These are phyloP conservation scores for Oxyura jamaicensis DNA, from an alignment of 2,113 vertebrate genomes.

Conservation along the genomic window DNA sequence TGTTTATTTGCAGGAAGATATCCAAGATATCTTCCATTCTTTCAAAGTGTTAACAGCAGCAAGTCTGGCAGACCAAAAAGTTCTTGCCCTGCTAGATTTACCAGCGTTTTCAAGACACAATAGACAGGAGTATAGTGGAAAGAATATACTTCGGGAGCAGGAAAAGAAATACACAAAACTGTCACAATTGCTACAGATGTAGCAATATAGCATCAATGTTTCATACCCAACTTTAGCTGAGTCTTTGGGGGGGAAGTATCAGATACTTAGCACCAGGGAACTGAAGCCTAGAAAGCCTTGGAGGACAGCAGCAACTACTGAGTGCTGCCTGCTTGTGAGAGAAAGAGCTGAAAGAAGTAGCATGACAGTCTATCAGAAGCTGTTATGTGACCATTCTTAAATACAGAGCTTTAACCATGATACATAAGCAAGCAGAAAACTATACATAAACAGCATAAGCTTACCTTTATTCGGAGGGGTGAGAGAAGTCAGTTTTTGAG, in stretches of 20 bases:
- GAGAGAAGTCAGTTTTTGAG: background rate
- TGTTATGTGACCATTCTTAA: background rate
- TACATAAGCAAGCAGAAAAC: background rate
- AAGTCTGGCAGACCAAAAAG: background rate
- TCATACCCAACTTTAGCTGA: background rate
- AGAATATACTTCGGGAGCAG: background rate
- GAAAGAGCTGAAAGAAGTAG: background rate
- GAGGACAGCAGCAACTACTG: background rate
- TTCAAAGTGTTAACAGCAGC: background rate
- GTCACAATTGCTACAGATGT: background rate
- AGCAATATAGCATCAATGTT: background rate
- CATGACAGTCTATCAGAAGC: background rate
- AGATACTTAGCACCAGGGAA: background rate
- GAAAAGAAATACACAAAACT: background rate
- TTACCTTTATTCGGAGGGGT: background rate
- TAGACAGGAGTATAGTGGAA: background rate
- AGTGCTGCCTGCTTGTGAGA: background rate
- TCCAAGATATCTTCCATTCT: background rate
- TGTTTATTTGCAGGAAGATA: background rate
- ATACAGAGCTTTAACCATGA: background rate
- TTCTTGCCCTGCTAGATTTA: background rate
- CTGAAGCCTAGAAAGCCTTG: background rate
- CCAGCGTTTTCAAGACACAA: background rate
- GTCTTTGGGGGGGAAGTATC: background rate
- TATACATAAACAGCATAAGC: background rate